A percentile compares a stretch with the other conserved stretches of the same genome.
Evolutionary conservation across 2,888 invertebrate species (phyloP).

Genomic region (Caenorhabditis angaria): DNA sequence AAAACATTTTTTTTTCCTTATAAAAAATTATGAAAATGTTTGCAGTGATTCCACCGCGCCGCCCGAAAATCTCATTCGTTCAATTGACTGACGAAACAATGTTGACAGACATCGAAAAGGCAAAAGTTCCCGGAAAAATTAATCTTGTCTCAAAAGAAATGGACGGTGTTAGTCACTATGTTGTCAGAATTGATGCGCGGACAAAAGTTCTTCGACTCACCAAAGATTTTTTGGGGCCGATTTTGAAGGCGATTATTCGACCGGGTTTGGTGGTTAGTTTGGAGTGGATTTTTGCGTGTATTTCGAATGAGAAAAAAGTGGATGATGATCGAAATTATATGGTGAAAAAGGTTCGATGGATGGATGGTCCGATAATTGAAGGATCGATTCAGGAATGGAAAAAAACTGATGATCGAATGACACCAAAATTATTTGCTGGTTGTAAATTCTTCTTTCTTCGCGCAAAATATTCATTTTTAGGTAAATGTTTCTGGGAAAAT

Average conservation of each 20-base stretch:
- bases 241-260: conserved; percentile 34
- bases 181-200: conserved; percentile 19
- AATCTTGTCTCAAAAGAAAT: conserved; percentile 30
- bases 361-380: conserved; percentile 26
- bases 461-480: conserved; percentile 28
- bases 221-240: conserved; percentile 20
- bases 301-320: conserved; percentile 13
- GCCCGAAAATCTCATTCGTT: conserved; percentile 33
- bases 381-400: conserved; percentile 31
- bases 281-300: conserved; percentile 33
- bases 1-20: background rate
- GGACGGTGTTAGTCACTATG: conserved; percentile 24
- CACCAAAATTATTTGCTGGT: conserved; percentile 44
- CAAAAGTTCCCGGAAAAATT: conserved; percentile 31
- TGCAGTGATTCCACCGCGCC: conserved; percentile 42
- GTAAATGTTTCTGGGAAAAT: conserved; percentile 16
- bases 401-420: conserved; percentile 26
- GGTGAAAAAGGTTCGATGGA: conserved; percentile 29
- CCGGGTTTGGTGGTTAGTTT: conserved; percentile 24
- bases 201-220: conserved; percentile 23
- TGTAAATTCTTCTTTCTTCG: conserved; percentile 42
- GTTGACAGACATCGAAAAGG: conserved; percentile 20
- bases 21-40: conserved; percentile 7
- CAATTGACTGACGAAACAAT: conserved; percentile 21
- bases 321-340: conserved; percentile 25